phyloP scores from a whole-genome alignment of 2,888 invertebrate species.

The Cephus nigrinus region DNA sequence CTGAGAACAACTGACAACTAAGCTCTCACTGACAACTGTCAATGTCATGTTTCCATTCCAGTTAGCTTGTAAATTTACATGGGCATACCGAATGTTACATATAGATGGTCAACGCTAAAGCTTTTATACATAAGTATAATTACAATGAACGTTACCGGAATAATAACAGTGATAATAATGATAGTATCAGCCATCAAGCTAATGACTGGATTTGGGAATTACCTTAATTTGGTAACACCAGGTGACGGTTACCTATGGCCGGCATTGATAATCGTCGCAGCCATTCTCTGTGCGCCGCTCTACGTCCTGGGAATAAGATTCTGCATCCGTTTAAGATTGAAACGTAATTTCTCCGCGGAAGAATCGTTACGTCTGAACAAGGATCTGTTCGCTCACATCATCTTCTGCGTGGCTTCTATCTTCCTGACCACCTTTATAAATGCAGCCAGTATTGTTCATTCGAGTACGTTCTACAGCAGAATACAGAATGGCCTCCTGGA shows the following conservation, averaged over 20 bases:
- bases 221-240: conserved; percentile 32
- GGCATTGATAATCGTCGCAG: conserved; percentile 26
- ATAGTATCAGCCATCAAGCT: conserved; percentile 29
- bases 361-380: conserved; percentile 22
- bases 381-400: conserved; percentile 31
- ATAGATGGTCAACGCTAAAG: conserved; percentile 34
- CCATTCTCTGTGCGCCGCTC: conserved; percentile 29
- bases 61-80: conserved; percentile 20
- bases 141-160: conserved; percentile 32
- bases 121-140: conserved; percentile 27
- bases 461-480: conserved; percentile 24
- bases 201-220: conserved; percentile 26
- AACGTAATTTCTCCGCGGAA: not conserved
- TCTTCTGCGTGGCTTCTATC: conserved; percentile 34
- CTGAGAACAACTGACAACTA: not conserved
- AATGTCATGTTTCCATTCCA: not conserved
- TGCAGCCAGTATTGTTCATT: conserved; percentile 23
- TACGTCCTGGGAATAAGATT: conserved; percentile 29
- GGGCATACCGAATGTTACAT: conserved; percentile 35
- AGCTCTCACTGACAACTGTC: not conserved
- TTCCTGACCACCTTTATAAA: conserved; percentile 29
- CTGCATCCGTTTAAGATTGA: conserved; percentile 15
- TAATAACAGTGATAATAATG: conserved; percentile 19
- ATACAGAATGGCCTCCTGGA: conserved; percentile 68
- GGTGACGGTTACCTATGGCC: conserved; percentile 38